These are phyloP conservation scores for Seriola rivoliana DNA, from an alignment of 2,113 vertebrate species.

Conservation along the genomic window DNA sequence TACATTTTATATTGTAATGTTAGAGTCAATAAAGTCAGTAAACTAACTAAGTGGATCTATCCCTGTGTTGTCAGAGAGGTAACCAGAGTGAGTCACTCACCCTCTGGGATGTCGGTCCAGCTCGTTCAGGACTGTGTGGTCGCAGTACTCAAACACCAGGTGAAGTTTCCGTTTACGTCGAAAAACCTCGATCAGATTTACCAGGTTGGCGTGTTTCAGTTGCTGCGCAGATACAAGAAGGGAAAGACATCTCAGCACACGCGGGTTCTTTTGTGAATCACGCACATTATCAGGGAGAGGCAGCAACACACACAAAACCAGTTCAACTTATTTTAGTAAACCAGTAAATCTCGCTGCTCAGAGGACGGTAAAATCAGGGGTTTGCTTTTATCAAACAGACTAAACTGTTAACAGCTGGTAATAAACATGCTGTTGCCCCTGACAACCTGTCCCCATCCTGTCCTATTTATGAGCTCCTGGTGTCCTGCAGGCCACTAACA, in stretches of 20 bases:
- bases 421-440: constrained; percentile 77
- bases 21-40: too few relatives aligned
- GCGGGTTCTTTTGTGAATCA: not conserved
- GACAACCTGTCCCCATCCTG: constrained; percentile 62
- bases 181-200: constrained; percentile 96
- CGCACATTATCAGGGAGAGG: not conserved
- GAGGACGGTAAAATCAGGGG: not conserved
- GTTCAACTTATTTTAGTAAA: not conserved
- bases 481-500: constrained; percentile 42
- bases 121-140: constrained; percentile 94
- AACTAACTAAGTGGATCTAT: too few relatives aligned
- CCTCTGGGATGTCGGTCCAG: constrained; percentile 91
- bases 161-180: constrained; percentile 92
- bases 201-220: constrained; percentile 96
- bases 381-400: constrained; percentile 58
- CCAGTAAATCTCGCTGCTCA: not conserved
- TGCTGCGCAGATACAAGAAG: constrained; percentile 83
- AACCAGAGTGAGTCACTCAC: constrained; percentile 75
- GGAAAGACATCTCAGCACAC: not conserved
- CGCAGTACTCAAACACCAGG: constrained; percentile 96
- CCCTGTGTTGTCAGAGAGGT: not conserved
- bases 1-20: too few relatives aligned
- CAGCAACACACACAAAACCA: not conserved
- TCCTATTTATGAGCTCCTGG: constrained; percentile 65
- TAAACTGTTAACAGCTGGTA: constrained; percentile 52